Evolutionary conservation across 2,888 invertebrate genomes (phyloP).

Genomic region (Papilio demoleus): DNA sequence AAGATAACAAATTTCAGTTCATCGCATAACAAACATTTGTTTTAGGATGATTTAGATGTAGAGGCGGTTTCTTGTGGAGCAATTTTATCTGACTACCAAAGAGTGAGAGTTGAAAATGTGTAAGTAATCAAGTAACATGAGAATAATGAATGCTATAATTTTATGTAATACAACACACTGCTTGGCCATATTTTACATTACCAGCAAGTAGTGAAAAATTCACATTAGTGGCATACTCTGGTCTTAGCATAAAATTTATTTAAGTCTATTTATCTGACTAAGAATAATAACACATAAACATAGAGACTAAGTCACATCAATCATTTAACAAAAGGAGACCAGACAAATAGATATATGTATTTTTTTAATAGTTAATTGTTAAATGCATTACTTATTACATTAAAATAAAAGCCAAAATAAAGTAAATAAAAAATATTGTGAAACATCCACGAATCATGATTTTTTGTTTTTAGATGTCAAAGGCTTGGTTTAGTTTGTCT

Average conservation of each 20-base stretch:
- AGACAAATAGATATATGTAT: too few relatives aligned
- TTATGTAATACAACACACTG: too few relatives aligned
- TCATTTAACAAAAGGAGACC: too few relatives aligned
- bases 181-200: too few relatives aligned
- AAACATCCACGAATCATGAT: constrained; percentile 21
- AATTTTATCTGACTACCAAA: constrained; percentile 99
- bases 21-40: constrained; percentile 49
- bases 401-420: background rate
- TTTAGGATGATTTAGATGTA: constrained; percentile 87
- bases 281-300: too few relatives aligned
- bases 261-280: too few relatives aligned
- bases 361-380: background rate
- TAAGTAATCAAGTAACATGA: constrained; percentile 79
- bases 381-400: constrained; percentile 34
- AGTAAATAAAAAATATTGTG: background rate
- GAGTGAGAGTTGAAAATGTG: constrained; percentile 98
- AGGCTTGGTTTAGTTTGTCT: constrained; percentile 94
- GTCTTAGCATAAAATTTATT: too few relatives aligned
- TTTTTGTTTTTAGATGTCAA: constrained; percentile 87
- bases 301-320: too few relatives aligned
- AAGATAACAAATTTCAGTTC: constrained; percentile 22
- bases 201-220: too few relatives aligned
- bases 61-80: constrained; percentile 99
- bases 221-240: too few relatives aligned
- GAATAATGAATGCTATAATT: background rate